These are phyloP conservation scores for Epizoanthus stellaris DNA, from an alignment of 92 coral and sea anemone species.

Conservation along the genomic window DNA sequence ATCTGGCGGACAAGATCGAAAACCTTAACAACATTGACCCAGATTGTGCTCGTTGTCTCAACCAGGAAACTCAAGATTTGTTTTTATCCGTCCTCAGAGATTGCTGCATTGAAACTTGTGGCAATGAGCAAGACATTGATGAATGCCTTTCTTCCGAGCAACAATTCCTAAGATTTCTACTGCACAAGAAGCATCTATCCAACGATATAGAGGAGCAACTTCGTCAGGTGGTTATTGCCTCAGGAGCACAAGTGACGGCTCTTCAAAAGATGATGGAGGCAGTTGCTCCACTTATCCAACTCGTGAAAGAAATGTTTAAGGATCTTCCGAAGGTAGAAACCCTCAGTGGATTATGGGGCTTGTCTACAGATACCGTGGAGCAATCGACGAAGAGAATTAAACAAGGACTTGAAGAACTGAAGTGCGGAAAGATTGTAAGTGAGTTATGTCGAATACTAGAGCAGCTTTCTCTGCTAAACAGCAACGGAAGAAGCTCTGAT, in stretches of 20 bases:
- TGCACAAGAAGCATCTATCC: not conserved
- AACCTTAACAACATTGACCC: not conserved
- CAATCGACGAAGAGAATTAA: not conserved
- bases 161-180: not conserved
- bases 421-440: not conserved
- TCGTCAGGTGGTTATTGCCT: not conserved
- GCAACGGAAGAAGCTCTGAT: not conserved
- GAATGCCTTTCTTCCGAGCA: slow-evolving; percentile 8
- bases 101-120: slow-evolving; percentile 1
- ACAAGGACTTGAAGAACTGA: not conserved
- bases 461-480: not conserved
- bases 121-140: not conserved
- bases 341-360: slow-evolving; percentile 3
- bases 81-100: not conserved
- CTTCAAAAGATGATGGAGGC: not conserved
- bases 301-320: slow-evolving; percentile 5
- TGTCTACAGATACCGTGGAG: not conserved
- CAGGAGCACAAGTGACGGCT: not conserved
- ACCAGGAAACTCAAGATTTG: not conserved
- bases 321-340: slow-evolving; percentile 1
- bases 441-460: not conserved
- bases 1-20: not conserved
- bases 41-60: slow-evolving; percentile 5
- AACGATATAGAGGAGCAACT: not conserved
- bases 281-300: slow-evolving; percentile 8